Evolutionary conservation across 2,797 vertebrate genomes (phyloP), one percentile per base, ranked within the genome.

Genomic region (Anisognathus igniventris): DNA sequence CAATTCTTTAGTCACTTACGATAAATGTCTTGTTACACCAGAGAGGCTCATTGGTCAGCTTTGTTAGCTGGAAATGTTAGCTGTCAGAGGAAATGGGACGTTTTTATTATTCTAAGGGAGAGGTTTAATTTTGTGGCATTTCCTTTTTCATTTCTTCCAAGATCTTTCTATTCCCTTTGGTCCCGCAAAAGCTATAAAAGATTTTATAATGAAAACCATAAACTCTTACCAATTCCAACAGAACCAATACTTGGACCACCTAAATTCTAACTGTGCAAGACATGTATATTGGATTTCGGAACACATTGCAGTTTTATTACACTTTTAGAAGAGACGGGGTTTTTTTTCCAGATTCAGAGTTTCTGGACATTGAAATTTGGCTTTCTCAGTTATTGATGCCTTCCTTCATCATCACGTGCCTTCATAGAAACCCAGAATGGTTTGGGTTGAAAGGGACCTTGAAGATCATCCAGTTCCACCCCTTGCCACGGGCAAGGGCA

Each of bases 321-420:
- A 27, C 51, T 37, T 81, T 30, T 30, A 77, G 73, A 47, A 83
- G 65, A 70, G 28, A 77, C 9, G 1, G 20, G 6, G 3, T 4
- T 82, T 73, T 64, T 57, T 73, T 65, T 48, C n/a, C 51, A 22
- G 45, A 44, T 67, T 89, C 40, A 33, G 44, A 44, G 2, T 8
- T 48, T 73, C 58, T 71, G 61, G 62, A 44, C 37, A 42, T 37
- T 47, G 13, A 18, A 10, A 71, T 9, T 16, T 70, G 57, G 20
- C 33, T 44, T 77, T 79, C 67, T 62, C 75, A 56, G 33, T 27
- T 33, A 13, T 19, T 72, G 44, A 28, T 92, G 68, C 50, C 18
- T 31, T 45, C 60, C 22, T 54, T 65, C 75, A 45, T 21, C 27
- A 37, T 90, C 98, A 96, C 8, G 6, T 97, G 97, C 61, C 21